These are phyloP conservation scores for Cynoglossus semilaevis DNA, from an alignment of 2,113 vertebrate genomes.

Conservation along the genomic window DNA sequence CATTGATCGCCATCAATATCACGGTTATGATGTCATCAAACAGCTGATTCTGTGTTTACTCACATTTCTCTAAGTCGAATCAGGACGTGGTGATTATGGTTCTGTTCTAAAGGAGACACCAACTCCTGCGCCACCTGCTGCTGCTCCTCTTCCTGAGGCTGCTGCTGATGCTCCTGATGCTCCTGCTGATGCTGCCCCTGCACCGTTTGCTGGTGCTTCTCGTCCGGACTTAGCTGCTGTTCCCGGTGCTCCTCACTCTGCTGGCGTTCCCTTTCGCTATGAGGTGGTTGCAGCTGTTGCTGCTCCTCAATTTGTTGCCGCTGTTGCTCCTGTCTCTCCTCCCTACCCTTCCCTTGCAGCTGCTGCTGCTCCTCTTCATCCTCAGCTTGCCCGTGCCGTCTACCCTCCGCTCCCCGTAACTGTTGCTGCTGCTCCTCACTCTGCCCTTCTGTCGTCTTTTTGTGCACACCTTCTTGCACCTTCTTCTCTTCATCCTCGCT, in stretches of 20 bases:
- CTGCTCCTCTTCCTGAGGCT: slow-evolving; percentile 5
- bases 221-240: slow-evolving; percentile 2
- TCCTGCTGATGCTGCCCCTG: slow-evolving; percentile 7
- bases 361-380: slow-evolving; percentile 10
- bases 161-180: background rate
- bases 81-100: slow-evolving; percentile 63
- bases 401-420: background rate
- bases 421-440: background rate
- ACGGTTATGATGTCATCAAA: slow-evolving; percentile 12
- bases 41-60: slow-evolving; percentile 44
- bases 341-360: slow-evolving; percentile 1
- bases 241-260: slow-evolving; percentile 15
- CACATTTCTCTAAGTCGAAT: slow-evolving; percentile 67
- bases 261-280: no score
- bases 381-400: slow-evolving; percentile 1
- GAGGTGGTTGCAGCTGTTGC: background rate
- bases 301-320: slow-evolving; percentile 9
- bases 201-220: background rate
- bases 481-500: no score
- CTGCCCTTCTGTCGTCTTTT: background rate
- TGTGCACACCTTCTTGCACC: background rate
- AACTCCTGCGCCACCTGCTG: slow-evolving; percentile 37
- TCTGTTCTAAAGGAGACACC: slow-evolving; percentile 52
- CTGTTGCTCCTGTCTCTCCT: background rate
- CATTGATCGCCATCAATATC: slow-evolving; percentile 8